A percentile compares a stretch with the other conserved stretches of the same genome.
Evolutionary conservation across 2,797 vertebrate species (phyloP).

Genomic region (Microctenopoma lineatum): DNA sequence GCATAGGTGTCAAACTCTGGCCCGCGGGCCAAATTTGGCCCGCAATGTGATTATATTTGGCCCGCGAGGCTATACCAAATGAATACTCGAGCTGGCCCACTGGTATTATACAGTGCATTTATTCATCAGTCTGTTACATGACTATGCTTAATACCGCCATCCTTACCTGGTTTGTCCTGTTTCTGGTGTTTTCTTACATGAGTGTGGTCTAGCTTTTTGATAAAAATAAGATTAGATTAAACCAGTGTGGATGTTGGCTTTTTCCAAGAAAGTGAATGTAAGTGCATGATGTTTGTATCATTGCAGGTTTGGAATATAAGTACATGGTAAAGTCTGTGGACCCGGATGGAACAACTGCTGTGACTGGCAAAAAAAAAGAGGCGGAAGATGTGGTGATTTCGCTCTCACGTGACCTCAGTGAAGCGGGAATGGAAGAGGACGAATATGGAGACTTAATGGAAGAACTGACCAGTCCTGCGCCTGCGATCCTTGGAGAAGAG

Average conservation of each 20-base stretch:
- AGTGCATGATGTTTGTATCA: slow-evolving; percentile 18
- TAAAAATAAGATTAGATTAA: too few species aligned
- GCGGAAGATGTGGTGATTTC: slow-evolving; percentile 12
- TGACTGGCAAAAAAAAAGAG: slow-evolving; percentile 10
- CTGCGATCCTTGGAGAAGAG: slow-evolving; percentile 9
- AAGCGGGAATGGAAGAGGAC: slow-evolving; percentile 17
- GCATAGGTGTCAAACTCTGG: too few species aligned
- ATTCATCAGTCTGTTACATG: too few species aligned
- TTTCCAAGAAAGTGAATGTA: background rate
- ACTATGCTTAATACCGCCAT: too few species aligned
- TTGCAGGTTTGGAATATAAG: slow-evolving; percentile 76
- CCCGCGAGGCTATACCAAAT: too few species aligned
- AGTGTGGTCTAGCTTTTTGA: too few species aligned
- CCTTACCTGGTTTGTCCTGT: too few species aligned
- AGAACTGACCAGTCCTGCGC: slow-evolving; percentile 17
- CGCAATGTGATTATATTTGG: too few species aligned
- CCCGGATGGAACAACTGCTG: slow-evolving; percentile 57
- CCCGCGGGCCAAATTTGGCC: too few species aligned
- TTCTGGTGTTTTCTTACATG: too few species aligned
- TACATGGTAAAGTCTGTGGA: slow-evolving; percentile 77
- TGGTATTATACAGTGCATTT: too few species aligned
- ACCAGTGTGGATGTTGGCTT: background rate
- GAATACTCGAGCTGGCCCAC: too few species aligned
- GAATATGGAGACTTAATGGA: slow-evolving; percentile 22
- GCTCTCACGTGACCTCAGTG: slow-evolving; percentile 9